Conservation (phyloP, 2,888 invertebrate genomes). For the Drosophila cognata region DNA sequence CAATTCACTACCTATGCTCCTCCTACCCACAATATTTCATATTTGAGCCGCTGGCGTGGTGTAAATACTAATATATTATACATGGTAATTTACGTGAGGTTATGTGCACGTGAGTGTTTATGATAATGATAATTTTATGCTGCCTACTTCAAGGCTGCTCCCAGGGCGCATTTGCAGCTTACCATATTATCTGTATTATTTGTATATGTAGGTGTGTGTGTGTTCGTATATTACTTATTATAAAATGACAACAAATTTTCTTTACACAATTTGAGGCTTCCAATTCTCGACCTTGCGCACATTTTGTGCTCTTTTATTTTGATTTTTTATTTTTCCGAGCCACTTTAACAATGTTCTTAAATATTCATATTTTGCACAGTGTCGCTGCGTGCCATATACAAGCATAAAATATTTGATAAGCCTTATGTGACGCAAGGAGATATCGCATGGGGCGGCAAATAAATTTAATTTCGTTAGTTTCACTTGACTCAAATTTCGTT, state of each 20-base stretch:
- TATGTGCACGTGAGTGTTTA: constrained; percentile 19
- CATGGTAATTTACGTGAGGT: constrained; percentile 46
- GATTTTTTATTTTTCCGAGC: constrained; percentile 14
- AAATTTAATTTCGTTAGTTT: constrained; percentile 73
- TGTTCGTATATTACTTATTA: constrained; percentile 65
- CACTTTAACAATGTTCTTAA: constrained; percentile 42
- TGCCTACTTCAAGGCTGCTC: constrained; percentile 46
- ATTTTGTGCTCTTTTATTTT: constrained; percentile 50
- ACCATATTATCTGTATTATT: constrained; percentile 22
- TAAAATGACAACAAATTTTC: constrained; percentile 54
- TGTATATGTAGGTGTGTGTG: constrained; percentile 3
- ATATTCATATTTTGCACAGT: constrained; percentile 18
- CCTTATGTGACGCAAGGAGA: constrained; percentile 18
- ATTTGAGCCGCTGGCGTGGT: constrained; percentile 47
- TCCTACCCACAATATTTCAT: constrained; percentile 38
- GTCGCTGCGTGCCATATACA: constrained; percentile 5
- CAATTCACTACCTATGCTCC: constrained; percentile 49
- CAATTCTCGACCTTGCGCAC: constrained; percentile 36
- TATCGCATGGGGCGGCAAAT: constrained; percentile 31
- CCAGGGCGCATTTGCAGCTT: constrained; percentile 32
- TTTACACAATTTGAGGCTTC: constrained; percentile 38
- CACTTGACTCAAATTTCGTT: constrained; percentile 26
- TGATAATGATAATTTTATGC: constrained; percentile 61
- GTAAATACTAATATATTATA: constrained; percentile 60
- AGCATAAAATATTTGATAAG: constrained; percentile 22